Evolutionary conservation across 64 coral and sea anemone species (phyloP), one percentile per base, ranked within the genome.

Genomic region (Trachythela sp.): DNA sequence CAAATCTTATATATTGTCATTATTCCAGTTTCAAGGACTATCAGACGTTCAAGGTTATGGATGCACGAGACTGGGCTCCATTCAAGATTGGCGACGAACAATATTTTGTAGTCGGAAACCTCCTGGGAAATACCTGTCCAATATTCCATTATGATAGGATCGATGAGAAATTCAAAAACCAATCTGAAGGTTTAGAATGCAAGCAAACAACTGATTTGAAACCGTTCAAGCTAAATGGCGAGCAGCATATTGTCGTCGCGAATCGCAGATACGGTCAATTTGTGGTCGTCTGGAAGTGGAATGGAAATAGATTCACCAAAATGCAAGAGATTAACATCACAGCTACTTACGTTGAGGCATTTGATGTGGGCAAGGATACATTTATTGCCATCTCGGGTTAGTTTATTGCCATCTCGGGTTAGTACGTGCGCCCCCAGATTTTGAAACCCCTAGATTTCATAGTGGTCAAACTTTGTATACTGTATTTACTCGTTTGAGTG

Each of bases 241-340:
- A 88, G 10, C 42, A 90, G 22, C 92, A 90, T 36, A 83, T 97
- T 1, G 95, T 85, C 10, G 92, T 92, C 30, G 95, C 95, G 1
- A 94, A 87, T 32, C 94, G 85, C 10, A 32, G 17, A 3, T 77
- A 85, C 20, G 93, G 92, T 11, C 88, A 70, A 37, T 87, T 87
- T 7, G 94, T 93, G 0, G 90, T 92, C 27, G 83, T 97, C 32
- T 97, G 90, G 59, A 97, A 97, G 83, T 97, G 95, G 95, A 88
- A 94, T 49, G 91, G 91, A 29, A 67, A 70, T 14, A 84, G 86
- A 30, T 97, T 97, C 54, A 91, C 91, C 0, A 92, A 92, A 51
- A 90, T 92, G 56, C 95, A 97, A 48, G 87, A 91, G 7, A 97
- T 97, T 48, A 40, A 90, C 6, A 93, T 89, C 31, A 87, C 86